phyloP scores from a whole-genome alignment of 1,140 invertebrate genomes.

The Panagrolaimus sp. region DNA sequence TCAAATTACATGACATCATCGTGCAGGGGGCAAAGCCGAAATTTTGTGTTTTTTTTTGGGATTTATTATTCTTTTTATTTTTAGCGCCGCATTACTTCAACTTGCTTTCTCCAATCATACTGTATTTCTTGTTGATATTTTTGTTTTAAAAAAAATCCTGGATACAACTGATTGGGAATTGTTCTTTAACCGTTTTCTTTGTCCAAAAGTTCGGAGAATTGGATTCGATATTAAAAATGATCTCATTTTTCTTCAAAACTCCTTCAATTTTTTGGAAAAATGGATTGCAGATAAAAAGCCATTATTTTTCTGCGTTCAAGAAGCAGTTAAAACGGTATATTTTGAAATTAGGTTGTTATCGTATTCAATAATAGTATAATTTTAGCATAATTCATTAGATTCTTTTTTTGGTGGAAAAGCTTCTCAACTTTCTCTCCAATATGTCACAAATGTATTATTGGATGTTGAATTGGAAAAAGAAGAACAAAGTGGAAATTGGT shows the following conservation, averaged over 20 bases:
- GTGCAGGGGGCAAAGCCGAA: no score
- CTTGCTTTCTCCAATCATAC: neutral
- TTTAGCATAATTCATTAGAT: no score
- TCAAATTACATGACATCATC: no score
- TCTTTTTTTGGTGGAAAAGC: neutral
- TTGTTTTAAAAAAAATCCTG: neutral
- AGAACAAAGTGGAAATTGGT: neutral
- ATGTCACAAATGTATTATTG: neutral
- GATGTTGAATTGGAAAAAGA: neutral
- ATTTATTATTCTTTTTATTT: neutral
- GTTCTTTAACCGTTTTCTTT: neutral
- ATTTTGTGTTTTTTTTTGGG: neutral
- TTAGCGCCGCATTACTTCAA: neutral
- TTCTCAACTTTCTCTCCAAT: neutral
- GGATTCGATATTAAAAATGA: conserved; percentile 1
- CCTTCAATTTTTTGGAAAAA: neutral
- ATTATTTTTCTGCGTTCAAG: neutral
- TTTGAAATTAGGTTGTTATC: no score
- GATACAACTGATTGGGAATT: neutral
- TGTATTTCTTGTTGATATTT: neutral
- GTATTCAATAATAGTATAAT: no score
- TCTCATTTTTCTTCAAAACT: neutral
- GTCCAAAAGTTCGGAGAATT: neutral
- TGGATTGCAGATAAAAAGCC: neutral
- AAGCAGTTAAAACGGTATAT: neutral